Evolutionary conservation across 2,113 vertebrate species (phyloP).

Genomic region (Felis catus): DNA sequence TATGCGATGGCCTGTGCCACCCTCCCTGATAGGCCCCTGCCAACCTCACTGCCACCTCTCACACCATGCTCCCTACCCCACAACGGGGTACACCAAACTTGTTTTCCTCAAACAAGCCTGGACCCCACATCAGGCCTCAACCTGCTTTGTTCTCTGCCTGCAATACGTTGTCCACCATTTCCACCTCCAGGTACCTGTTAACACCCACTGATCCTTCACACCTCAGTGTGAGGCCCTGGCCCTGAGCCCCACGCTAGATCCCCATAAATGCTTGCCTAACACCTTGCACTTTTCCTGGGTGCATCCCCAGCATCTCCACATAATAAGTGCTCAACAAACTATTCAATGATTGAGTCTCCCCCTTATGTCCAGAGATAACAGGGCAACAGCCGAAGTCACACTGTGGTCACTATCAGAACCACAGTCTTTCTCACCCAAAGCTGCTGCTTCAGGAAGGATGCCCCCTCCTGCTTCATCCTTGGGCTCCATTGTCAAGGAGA

Average conservation of each 20-base stretch:
- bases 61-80: rapidly evolving
- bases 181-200: too few relatives aligned
- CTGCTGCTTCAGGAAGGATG: background rate
- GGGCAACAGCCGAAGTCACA: rapidly evolving
- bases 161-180: background rate
- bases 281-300: background rate
- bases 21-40: rapidly evolving
- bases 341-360: background rate
- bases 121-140: background rate
- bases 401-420: background rate
- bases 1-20: background rate
- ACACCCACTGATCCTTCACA: background rate
- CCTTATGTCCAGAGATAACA: background rate
- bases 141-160: background rate
- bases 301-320: background rate
- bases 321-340: background rate
- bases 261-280: background rate
- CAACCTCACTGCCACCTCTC: background rate
- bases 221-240: background rate
- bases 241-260: background rate
- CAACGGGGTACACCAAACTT: background rate
- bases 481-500: background rate
- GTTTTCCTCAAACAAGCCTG: background rate
- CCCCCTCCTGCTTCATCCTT: background rate
- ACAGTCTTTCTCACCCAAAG: background rate